A percentile compares a stretch with the other conserved stretches of the same genome.
Evolutionary conservation across 2,888 invertebrate species (phyloP).

Genomic region (Lasioglossum figueresi): DNA sequence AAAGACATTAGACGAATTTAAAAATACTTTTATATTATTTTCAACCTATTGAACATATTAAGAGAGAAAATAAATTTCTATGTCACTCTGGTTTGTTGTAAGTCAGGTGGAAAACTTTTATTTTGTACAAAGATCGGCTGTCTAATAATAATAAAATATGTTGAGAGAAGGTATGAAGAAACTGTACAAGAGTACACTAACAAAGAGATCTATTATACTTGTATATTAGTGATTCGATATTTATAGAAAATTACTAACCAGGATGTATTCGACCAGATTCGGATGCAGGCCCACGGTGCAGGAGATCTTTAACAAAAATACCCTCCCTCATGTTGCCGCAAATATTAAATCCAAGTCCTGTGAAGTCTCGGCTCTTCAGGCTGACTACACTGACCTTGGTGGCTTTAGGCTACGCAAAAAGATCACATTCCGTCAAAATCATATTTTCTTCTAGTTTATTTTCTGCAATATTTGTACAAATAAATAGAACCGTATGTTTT

Average conservation of each 20-base stretch:
- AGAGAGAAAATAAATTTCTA: no score
- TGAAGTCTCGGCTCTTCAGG: constrained; percentile 93
- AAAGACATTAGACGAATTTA: no score
- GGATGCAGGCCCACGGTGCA: constrained; percentile 94
- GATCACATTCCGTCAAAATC: background rate
- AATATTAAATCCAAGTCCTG: constrained; percentile 94
- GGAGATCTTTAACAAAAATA: constrained; percentile 93
- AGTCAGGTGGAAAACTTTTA: no score
- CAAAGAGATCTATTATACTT: background rate
- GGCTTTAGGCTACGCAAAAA: constrained; percentile 84
- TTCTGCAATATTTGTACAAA: background rate
- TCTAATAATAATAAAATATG: background rate
- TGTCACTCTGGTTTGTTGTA: no score
- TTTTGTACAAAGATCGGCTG: no score
- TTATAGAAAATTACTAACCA: constrained; percentile 85
- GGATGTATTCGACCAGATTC: constrained; percentile 92
- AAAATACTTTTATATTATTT: no score
- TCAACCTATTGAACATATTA: no score
- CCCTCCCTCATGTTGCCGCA: constrained; percentile 96
- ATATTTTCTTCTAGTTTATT: background rate
- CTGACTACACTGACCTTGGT: constrained; percentile 88
- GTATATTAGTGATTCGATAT: background rate
- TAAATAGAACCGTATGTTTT: background rate
- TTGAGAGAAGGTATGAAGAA: background rate
- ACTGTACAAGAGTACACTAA: background rate